Conservation (phyloP, 2,113 vertebrate genomes). For the Eupsittula cactorum region DNA sequence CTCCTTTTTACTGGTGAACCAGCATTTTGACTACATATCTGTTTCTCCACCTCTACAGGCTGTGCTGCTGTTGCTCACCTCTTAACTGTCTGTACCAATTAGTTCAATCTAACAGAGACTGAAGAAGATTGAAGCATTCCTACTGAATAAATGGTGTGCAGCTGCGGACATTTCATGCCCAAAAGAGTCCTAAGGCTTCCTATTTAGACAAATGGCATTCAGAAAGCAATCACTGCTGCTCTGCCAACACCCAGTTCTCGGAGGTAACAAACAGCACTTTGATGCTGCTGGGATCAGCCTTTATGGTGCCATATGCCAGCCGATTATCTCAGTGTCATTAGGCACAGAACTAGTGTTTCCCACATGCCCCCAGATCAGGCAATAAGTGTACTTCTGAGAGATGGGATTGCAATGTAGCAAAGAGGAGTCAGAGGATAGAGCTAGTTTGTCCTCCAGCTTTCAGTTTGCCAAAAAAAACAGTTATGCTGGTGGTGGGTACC, state of each 20-base stretch:
- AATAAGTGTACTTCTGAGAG: slow-evolving; percentile 25
- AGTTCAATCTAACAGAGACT: not conserved
- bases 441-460: not conserved
- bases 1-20: not conserved
- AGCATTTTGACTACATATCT: not conserved
- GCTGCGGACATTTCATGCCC: not conserved
- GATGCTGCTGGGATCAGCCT: not conserved
- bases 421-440: not conserved
- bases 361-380: not conserved
- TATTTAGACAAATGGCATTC: slow-evolving; percentile 20
- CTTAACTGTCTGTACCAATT: not conserved
- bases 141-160: not conserved
- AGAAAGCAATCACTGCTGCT: not conserved
- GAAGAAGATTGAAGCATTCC: not conserved
- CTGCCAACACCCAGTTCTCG: not conserved
- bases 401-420: not conserved
- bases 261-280: not conserved
- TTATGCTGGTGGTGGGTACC: not conserved
- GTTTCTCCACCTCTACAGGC: not conserved
- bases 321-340: slow-evolving; percentile 34
- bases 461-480: not conserved
- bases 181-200: slow-evolving; percentile 1
- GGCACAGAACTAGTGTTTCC: slow-evolving; percentile 21
- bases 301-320: slow-evolving; percentile 24
- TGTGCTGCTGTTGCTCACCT: not conserved